Base-by-base conservation (phyloP, 1,140 invertebrate species). In the Bicyclus anynana region DNA sequence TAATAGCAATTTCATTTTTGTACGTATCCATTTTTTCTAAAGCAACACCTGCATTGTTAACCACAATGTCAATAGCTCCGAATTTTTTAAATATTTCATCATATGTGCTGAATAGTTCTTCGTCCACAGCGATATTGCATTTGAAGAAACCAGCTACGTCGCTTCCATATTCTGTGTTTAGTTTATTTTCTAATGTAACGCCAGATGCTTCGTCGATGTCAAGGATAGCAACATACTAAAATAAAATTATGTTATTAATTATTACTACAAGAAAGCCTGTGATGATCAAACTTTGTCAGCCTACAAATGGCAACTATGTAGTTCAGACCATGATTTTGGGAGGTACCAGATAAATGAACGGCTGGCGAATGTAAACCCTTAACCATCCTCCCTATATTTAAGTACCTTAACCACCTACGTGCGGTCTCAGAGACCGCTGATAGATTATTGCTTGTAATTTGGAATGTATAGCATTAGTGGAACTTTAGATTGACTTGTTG, bases 71-170 rank as follows among this genome's bases (percentile, higher is more conserved):
- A 4, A 93, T 74, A 0, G 89, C 87, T 0, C 92, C 91, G 33
- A 92, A 77, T 4, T 90, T 77, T 1, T 69, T 55, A 9, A 89
- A 74, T 1, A 92, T 84, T 67, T 76, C 84, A 33, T 90, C 72
- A 70, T 94, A 94, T 51, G 91, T 89, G 5, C 71, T 68, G 17
- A 90, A 67, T 7, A 95, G 89, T 1, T 93, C 89, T 0, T 88
- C 77, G 44, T 92, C 89, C 13, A 92, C 89, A 1, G 86, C 89
- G 0, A 95, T 79, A 75, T 95, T 94, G 71, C 93, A 94, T 62
- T 90, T 82, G 6, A 86, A 55, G 23, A 80, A 74, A 49, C 71
- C 69, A 6, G 75, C 44, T 37, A 59, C 72, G 40, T 63, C 49
- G 9, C 42, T 59, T 67, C 81, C 57, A 20, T 59, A 63, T 27